A percentile compares a stretch with the other conserved stretches of the same genome.
These are phyloP conservation scores for Trichonephila clavata DNA, from an alignment of 1,140 invertebrate species.

Conservation along the genomic window DNA sequence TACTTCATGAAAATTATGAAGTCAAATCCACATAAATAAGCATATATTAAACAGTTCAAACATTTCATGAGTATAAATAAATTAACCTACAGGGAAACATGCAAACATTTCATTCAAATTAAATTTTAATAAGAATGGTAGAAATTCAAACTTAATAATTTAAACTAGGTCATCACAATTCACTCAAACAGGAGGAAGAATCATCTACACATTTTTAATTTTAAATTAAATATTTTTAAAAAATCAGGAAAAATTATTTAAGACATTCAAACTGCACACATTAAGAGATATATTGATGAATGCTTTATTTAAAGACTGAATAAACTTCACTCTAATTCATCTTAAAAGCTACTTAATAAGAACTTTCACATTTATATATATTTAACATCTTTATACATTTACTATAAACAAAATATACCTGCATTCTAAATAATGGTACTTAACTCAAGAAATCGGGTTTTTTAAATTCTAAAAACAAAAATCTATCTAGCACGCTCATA, in stretches of 20 bases:
- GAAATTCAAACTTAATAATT: too few relatives aligned
- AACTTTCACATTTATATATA: background rate
- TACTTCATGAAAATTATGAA: background rate
- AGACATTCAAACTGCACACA: background rate
- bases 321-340: slow-evolving; percentile 5
- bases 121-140: too few relatives aligned
- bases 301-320: slow-evolving; percentile 2
- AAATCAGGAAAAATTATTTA: background rate
- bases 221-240: background rate
- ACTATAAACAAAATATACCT: slow-evolving; percentile 35
- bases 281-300: background rate
- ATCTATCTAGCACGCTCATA: background rate
- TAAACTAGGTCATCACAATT: too few relatives aligned
- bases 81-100: too few relatives aligned
- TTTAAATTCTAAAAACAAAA: background rate
- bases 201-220: too few relatives aligned
- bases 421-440: background rate
- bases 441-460: background rate
- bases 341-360: slow-evolving; percentile 4
- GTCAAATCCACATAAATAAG: background rate
- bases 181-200: too few relatives aligned
- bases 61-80: too few relatives aligned
- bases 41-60: too few relatives aligned
- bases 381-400: slow-evolving; percentile 16
- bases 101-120: too few relatives aligned